Base-by-base conservation (phyloP, 2,113 vertebrate genomes). In the Procavia capensis region DNA sequence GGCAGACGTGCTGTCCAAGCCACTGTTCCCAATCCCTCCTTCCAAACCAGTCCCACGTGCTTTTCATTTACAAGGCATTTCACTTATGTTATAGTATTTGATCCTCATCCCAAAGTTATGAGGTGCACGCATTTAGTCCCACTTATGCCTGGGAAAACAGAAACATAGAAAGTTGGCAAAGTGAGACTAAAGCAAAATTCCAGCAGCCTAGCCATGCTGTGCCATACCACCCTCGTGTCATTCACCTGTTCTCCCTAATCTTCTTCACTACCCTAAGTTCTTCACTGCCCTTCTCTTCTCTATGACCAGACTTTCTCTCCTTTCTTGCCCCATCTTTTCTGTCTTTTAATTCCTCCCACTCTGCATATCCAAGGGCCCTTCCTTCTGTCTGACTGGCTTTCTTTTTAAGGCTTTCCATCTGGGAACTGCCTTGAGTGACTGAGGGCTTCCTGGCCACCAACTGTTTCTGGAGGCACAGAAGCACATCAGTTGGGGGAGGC, bases 291-390 rank as follows among this genome's bases (percentile, higher is more conserved):
- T 50, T 43, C 47, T 81, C 29, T 16, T 63, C 68, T 24, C 13
- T 6, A 9, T 4, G 10, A 2, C 19, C 88, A 31, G 19, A 29
- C 3, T 9, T 76, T 79, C 27, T 41, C 79, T 20, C 9, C 27
- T 39, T 61, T 64, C 41, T 76, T 27, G 6, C 14, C 27, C 17
- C 31, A 3, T 57, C 17, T 75, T 36, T 57, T 54, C 63, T 85
- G 24, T 29, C 57, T 88, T 88, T 81, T 36, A 5, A 27, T 36
- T 61, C 41, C 11, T 54, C 74, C 59, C 54, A n/a, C 16, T 2
- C 31, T 57, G 29, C 9, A 27, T 2, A 29, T 1, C 0, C 75
- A n/a, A 25, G 6, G 61, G 13, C n/a, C 1, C 8, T 11, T 7
- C 24, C 20, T 63, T 93, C 85, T 79, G 43, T 36, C 31, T 75